phyloP scores from a whole-genome alignment of 2,113 vertebrate species.

The Calcarius ornatus region DNA sequence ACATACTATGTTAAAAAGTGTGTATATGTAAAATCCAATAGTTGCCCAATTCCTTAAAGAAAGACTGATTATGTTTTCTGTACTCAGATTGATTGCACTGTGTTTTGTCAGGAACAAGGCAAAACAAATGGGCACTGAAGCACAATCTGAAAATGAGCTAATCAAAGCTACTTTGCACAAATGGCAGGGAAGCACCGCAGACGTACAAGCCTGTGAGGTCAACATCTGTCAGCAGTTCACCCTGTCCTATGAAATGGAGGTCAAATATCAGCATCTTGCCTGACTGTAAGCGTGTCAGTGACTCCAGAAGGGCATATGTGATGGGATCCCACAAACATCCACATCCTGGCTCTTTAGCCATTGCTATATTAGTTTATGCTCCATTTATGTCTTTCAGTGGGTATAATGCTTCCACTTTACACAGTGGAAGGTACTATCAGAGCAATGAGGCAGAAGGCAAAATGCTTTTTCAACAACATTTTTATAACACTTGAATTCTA shows the following conservation, averaged over 20 bases:
- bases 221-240: conserved; percentile 27
- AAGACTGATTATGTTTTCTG: neutral
- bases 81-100: neutral
- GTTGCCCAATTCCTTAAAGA: neutral
- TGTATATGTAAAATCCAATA: neutral
- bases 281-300: neutral
- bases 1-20: neutral
- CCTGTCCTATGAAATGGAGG: neutral
- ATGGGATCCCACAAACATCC: neutral
- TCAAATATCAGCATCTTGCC: neutral
- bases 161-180: neutral
- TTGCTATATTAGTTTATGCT: neutral
- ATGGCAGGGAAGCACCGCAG: neutral
- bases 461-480: neutral
- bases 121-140: neutral
- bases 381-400: neutral
- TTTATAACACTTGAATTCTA: neutral
- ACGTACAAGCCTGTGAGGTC: neutral
- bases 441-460: neutral
- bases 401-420: neutral
- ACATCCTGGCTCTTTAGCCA: neutral
- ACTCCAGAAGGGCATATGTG: neutral
- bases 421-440: neutral
- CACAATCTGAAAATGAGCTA: conserved; percentile 4
- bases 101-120: neutral